Evolutionary conservation across 2,888 invertebrate genomes (phyloP).

Genomic region (Cephus nigrinus): DNA sequence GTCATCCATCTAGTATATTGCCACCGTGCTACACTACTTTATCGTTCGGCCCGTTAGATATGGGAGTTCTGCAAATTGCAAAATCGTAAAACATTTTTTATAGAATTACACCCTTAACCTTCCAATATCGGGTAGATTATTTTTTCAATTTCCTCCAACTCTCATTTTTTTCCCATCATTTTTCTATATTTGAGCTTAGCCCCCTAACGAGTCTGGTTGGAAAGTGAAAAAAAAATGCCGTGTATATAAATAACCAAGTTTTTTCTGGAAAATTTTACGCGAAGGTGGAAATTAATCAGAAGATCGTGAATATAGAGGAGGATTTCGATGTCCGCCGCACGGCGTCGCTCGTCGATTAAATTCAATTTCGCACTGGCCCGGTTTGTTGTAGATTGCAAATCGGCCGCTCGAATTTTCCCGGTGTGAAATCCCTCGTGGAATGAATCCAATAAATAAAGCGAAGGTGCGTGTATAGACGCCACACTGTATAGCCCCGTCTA

Average conservation of each 20-base stretch:
- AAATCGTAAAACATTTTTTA: neutral
- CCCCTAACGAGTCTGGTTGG: neutral
- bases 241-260: neutral
- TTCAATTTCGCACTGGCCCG: neutral
- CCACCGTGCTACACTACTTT: neutral
- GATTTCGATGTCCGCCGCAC: neutral
- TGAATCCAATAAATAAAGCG: slow-evolving; percentile 18
- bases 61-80: neutral
- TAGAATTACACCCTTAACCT: neutral
- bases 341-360: neutral
- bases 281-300: neutral
- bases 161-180: neutral
- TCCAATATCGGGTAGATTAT: neutral
- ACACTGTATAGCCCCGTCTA: neutral
- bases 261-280: neutral
- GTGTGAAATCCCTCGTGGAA: slow-evolving; percentile 10
- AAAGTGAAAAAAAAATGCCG: neutral
- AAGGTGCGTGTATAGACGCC: slow-evolving; percentile 13
- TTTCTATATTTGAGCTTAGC: neutral
- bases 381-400: neutral
- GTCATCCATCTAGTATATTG: neutral
- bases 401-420: slow-evolving; percentile 7
- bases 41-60: neutral
- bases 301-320: neutral
- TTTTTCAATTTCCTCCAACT: neutral